phyloP scores from a whole-genome alignment of 2,797 vertebrate genomes.

The Esox masquinongy region DNA sequence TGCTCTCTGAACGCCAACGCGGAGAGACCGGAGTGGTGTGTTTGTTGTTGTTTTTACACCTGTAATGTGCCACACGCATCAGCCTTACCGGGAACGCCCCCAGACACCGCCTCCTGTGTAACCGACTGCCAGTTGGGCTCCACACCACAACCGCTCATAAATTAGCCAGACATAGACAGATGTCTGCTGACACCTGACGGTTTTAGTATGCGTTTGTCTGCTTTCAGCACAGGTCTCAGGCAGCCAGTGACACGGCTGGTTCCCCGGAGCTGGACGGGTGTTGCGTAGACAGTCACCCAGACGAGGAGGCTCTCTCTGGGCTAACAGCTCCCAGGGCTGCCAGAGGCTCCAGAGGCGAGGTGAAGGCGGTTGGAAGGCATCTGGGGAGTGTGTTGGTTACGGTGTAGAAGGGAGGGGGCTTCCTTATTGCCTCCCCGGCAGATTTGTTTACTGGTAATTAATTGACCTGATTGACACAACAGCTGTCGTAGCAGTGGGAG shows the following conservation, averaged over 20 bases:
- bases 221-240: not conserved
- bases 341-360: slow-evolving; percentile 52
- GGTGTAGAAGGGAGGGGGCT: slow-evolving; percentile 49
- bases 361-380: slow-evolving; percentile 24
- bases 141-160: not conserved
- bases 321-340: slow-evolving; percentile 49
- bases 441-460: slow-evolving; percentile 81
- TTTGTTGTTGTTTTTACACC: slow-evolving; percentile 10
- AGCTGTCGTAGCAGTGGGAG: slow-evolving; percentile 71
- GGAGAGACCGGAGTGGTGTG: not conserved
- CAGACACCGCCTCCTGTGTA: not conserved
- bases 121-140: not conserved
- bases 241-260: slow-evolving; percentile 46
- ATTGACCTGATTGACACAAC: slow-evolving; percentile 82
- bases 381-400: slow-evolving; percentile 15
- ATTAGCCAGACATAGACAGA: not conserved
- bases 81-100: not conserved
- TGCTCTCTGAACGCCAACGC: not conserved
- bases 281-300: slow-evolving; percentile 34
- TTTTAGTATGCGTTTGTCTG: not conserved
- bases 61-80: slow-evolving; percentile 16
- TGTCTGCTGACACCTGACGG: not conserved
- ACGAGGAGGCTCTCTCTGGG: slow-evolving; percentile 49
- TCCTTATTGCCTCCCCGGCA: slow-evolving; percentile 58
- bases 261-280: slow-evolving; percentile 52